Percentiles rank a stretch among this genome's conserved stretches.
Evolutionary conservation across 2,113 vertebrate species (phyloP).

Genomic region (Phocoena sinus): DNA sequence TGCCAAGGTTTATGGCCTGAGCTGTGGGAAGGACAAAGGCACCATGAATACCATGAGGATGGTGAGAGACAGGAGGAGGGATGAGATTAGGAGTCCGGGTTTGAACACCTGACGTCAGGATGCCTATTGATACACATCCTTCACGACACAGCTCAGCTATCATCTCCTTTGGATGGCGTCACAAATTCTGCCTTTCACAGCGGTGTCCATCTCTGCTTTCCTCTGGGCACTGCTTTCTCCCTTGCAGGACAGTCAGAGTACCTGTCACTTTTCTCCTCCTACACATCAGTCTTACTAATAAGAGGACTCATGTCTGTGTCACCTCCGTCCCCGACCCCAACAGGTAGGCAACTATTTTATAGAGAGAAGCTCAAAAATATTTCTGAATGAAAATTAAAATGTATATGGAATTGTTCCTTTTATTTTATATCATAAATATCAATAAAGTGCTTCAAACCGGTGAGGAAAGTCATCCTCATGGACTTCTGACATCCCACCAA

Average conservation of each 20-base stretch:
- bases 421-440: background rate
- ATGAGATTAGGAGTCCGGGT: no score
- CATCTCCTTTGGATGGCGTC: fast-evolving
- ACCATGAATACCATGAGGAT: fast-evolving
- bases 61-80: background rate
- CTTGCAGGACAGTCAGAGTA: fast-evolving
- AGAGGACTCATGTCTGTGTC: background rate
- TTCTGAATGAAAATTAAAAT: background rate
- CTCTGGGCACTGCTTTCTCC: no score
- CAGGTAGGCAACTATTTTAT: background rate
- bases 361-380: background rate
- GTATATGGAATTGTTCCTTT: background rate
- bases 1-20: background rate
- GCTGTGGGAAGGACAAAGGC: background rate
- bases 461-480: background rate
- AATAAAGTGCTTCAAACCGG: background rate
- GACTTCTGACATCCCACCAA: no score
- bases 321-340: background rate
- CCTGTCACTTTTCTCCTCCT: background rate
- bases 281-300: background rate
- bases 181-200: fast-evolving
- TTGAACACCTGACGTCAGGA: fast-evolving
- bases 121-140: fast-evolving
- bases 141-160: background rate
- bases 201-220: fast-evolving